Evolutionary conservation across 2,113 vertebrate species (phyloP).

Genomic region (Pholis gunnellus): DNA sequence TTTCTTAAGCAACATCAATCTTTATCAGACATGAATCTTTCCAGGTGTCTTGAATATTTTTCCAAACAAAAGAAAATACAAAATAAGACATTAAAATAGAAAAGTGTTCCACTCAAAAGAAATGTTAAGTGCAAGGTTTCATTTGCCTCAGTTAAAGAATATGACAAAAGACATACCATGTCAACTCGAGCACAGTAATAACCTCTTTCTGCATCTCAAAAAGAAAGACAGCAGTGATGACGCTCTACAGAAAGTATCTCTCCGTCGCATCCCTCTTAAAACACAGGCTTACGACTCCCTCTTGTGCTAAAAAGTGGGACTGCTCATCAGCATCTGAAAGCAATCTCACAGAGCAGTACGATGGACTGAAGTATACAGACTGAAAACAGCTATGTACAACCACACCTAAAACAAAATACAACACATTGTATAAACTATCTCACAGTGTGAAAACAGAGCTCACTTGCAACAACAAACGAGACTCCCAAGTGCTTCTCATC

Average conservation of each 20-base stretch:
- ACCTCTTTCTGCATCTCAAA: not conserved
- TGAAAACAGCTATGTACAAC: not conserved
- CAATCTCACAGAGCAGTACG: not conserved
- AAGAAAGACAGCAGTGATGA: not conserved
- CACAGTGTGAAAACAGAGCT: conserved; percentile 1
- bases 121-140: not conserved
- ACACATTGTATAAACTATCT: not conserved
- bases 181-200: not conserved
- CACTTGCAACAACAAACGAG: not conserved
- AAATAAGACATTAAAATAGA: not conserved
- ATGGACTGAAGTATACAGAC: not conserved
- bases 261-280: not conserved
- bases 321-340: not conserved
- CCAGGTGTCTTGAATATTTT: not conserved
- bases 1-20: not conserved
- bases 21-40: not conserved
- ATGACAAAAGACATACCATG: not conserved
- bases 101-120: not conserved
- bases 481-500: not conserved
- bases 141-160: not conserved
- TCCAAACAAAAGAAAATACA: conserved; percentile 5
- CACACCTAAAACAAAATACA: not conserved
- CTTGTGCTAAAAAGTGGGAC: conserved; percentile 43
- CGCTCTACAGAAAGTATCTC: not conserved
- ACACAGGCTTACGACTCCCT: conserved; percentile 35